phyloP scores from a whole-genome alignment of 1,140 invertebrate genomes.

The Drosophila albomicans region DNA sequence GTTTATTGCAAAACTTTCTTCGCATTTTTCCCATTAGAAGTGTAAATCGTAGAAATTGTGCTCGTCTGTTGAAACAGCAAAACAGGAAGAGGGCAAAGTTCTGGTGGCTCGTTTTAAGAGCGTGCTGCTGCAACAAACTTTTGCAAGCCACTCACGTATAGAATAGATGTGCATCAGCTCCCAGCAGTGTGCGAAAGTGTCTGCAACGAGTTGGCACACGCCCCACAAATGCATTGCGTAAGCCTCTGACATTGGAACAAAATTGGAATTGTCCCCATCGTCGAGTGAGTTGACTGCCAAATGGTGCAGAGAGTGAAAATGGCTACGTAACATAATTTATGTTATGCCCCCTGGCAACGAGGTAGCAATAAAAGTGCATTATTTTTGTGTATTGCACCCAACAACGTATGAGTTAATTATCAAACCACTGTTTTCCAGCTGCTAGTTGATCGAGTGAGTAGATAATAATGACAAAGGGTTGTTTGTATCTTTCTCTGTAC shows the following conservation, averaged over 20 bases:
- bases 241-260: slow-evolving; percentile 45
- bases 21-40: slow-evolving; percentile 55
- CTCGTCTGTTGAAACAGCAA: slow-evolving; percentile 19
- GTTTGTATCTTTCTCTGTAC: neutral
- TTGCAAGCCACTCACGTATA: slow-evolving; percentile 67
- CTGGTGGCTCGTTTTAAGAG: slow-evolving; percentile 31
- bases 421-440: neutral
- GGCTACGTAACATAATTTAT: slow-evolving; percentile 58
- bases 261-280: slow-evolving; percentile 8
- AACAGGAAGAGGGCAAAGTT: slow-evolving; percentile 34
- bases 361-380: slow-evolving; percentile 24
- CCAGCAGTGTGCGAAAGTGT: slow-evolving; percentile 29
- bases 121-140: slow-evolving; percentile 61
- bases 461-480: neutral
- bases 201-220: slow-evolving; percentile 50
- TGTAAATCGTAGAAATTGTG: slow-evolving; percentile 47
- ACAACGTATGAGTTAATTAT: slow-evolving; percentile 63
- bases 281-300: slow-evolving; percentile 14
- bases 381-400: slow-evolving; percentile 1
- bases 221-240: slow-evolving; percentile 66
- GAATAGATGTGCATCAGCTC: slow-evolving; percentile 15
- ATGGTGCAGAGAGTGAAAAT: slow-evolving; percentile 34
- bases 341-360: slow-evolving; percentile 10
- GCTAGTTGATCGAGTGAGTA: neutral
- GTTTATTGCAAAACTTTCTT: slow-evolving; percentile 52